phyloP scores from a whole-genome alignment of 2,888 invertebrate genomes.

The Sphaerolaimus hirsutus region DNA sequence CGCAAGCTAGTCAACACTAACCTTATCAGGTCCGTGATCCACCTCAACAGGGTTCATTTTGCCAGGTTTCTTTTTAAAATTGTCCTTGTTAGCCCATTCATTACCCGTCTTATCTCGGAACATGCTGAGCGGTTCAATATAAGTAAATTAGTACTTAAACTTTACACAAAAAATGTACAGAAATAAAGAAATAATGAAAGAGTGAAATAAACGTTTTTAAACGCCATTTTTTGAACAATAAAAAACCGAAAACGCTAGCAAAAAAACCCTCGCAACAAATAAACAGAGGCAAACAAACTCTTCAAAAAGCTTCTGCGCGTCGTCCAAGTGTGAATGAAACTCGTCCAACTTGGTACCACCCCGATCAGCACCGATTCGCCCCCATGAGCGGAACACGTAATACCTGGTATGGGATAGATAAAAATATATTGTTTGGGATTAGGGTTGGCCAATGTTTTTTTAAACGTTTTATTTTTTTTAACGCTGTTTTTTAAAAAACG shows the following conservation, averaged over 20 bases:
- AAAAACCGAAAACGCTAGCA: neutral
- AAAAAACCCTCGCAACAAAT: neutral
- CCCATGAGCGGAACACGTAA: constrained; percentile 77
- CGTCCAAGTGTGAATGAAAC: too few relatives aligned
- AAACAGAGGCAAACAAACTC: neutral
- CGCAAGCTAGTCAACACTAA: too few relatives aligned
- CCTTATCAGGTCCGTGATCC: constrained; percentile 55
- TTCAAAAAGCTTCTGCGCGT: neutral
- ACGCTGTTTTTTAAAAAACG: too few relatives aligned
- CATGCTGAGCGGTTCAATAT: too few relatives aligned
- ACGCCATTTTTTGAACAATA: neutral
- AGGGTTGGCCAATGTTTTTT: too few relatives aligned
- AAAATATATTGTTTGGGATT: neutral
- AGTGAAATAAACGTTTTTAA: neutral
- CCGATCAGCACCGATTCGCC: constrained; percentile 76
- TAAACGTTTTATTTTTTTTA: too few relatives aligned
- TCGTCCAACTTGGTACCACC: constrained; percentile 35
- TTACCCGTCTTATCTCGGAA: constrained; percentile 5
- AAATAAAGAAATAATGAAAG: too few relatives aligned
- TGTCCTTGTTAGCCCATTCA: constrained; percentile 29
- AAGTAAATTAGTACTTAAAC: too few relatives aligned
- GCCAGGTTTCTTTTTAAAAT: constrained; percentile 47
- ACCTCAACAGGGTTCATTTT: constrained; percentile 62
- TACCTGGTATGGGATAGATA: constrained; percentile 26
- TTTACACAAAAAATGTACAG: too few relatives aligned